These are phyloP conservation scores for Sinonovacula constricta DNA, from an alignment of 1,140 invertebrate species.

Conservation along the genomic window DNA sequence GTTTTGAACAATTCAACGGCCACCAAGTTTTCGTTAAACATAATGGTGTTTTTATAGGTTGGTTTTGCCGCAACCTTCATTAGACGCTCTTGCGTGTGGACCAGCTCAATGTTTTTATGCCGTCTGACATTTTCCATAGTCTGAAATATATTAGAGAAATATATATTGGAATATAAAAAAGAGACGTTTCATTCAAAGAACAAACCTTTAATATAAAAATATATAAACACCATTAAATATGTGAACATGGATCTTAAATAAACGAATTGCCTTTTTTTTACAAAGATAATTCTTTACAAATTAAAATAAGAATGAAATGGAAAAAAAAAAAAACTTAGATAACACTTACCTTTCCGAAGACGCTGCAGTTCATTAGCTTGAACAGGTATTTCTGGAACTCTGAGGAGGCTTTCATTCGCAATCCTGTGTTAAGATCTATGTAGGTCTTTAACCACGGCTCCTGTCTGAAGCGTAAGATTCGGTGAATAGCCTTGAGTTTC, in stretches of 20 bases:
- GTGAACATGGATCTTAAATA: no score
- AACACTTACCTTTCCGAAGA: no score
- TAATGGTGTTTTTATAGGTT: constrained; percentile 70
- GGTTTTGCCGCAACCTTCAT: constrained; percentile 68
- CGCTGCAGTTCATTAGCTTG: constrained; percentile 78
- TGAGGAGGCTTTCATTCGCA: constrained; percentile 72
- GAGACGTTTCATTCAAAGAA: no score
- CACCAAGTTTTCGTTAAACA: constrained; percentile 70
- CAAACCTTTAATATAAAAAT: no score
- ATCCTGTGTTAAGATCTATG: constrained; percentile 57
- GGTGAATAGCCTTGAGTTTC: constrained; percentile 40
- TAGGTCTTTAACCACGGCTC: constrained; percentile 48
- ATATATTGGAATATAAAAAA: no score
- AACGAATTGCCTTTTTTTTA: no score
- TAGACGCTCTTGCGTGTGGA: constrained; percentile 20
- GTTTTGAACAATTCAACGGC: constrained; percentile 53
- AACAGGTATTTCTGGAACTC: constrained; percentile 79
- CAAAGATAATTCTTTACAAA: no score
- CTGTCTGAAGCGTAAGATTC: constrained; percentile 48
- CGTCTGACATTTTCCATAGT: constrained; percentile 12
- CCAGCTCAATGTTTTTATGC: constrained; percentile 18
- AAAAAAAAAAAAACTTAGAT: no score
- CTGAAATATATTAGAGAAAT: not conserved
- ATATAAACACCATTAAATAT: no score
- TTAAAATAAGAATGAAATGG: no score